phyloP scores from a whole-genome alignment of 1,140 invertebrate genomes.

The Luehdorfia chinensis region DNA sequence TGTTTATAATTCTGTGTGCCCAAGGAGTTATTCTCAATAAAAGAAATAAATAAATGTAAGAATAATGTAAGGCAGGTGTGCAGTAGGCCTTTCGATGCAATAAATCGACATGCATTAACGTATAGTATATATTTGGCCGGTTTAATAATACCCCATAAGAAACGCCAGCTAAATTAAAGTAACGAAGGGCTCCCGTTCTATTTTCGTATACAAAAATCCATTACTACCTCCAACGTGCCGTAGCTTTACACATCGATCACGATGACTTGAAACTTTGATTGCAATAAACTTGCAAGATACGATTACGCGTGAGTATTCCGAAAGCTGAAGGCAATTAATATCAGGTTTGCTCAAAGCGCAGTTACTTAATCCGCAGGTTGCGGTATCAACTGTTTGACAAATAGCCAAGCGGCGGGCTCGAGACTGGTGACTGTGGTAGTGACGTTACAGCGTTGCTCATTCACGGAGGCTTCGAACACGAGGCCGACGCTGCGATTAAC shows the following conservation, averaged over 20 bases:
- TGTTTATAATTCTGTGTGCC: too few species aligned
- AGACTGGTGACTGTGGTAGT: slow-evolving; percentile 23
- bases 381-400: slow-evolving; percentile 52
- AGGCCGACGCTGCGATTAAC: slow-evolving; percentile 25
- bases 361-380: slow-evolving; percentile 56
- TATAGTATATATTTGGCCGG: slow-evolving; percentile 45
- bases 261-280: too few species aligned
- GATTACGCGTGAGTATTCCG: slow-evolving; percentile 1
- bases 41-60: too few species aligned
- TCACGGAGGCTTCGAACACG: slow-evolving; percentile 20
- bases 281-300: slow-evolving; percentile 10
- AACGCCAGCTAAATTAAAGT: slow-evolving; percentile 33
- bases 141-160: slow-evolving; percentile 41
- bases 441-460: too few species aligned
- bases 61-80: too few species aligned
- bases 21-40: too few species aligned
- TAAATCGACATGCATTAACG: slow-evolving; percentile 46
- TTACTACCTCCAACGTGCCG: slow-evolving; percentile 20
- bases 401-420: slow-evolving; percentile 40
- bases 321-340: slow-evolving; percentile 51
- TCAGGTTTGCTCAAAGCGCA: slow-evolving; percentile 51
- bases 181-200: slow-evolving; percentile 34
- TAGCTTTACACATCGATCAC: too few species aligned
- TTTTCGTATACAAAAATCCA: slow-evolving; percentile 24
- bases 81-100: too few species aligned